Evolutionary conservation across 2,113 vertebrate genomes (phyloP).

Genomic region (Pseudois nayaur): DNA sequence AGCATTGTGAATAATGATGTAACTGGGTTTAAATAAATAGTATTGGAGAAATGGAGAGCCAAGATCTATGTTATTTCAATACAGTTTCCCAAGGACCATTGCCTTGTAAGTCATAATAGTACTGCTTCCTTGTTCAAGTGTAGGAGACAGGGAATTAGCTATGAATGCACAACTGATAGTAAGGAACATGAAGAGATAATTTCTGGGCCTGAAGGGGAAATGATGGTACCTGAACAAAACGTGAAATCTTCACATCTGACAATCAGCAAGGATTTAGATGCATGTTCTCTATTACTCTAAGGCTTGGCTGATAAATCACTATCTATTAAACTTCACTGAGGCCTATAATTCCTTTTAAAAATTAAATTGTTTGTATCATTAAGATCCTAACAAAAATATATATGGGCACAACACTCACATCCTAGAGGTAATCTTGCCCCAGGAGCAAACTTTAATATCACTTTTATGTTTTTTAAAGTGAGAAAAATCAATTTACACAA

Average conservation of each 20-base stretch:
- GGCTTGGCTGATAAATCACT: background rate
- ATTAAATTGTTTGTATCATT: background rate
- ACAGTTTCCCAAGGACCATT: background rate
- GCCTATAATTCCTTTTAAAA: background rate
- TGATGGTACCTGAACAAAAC: background rate
- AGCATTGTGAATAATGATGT: background rate
- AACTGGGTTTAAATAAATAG: background rate
- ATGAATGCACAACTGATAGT: background rate
- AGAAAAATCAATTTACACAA: background rate
- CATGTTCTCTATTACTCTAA: background rate
- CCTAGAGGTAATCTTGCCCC: background rate
- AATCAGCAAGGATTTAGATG: background rate
- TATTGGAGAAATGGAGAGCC: background rate
- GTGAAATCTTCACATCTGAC: background rate
- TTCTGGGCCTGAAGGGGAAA: background rate
- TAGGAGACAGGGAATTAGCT: background rate
- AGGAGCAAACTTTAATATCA: background rate
- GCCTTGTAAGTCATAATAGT: background rate
- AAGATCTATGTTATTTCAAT: slow-evolving; percentile 9
- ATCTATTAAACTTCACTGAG: background rate
- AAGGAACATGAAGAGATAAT: background rate
- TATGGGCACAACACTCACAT: background rate
- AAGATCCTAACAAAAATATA: background rate
- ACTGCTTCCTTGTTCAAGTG: background rate
- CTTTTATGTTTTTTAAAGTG: background rate